Evolutionary conservation across 2,797 vertebrate genomes (phyloP), one percentile per base, ranked within the genome.

Genomic region (Tokudaia tokunoshimensis): DNA sequence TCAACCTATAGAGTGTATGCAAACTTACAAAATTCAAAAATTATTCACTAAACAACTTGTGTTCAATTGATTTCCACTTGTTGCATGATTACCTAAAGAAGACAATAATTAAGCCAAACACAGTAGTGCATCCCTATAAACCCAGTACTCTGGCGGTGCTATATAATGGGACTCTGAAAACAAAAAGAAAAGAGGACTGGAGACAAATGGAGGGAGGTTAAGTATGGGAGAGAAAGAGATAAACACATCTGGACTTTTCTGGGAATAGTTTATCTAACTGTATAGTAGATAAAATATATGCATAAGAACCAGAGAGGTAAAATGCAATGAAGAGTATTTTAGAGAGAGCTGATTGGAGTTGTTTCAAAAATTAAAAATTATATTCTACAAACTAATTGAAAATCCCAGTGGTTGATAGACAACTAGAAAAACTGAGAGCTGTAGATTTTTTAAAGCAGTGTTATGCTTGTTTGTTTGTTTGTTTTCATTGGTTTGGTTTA

Each of bases 21-120:
- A 91, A 94, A 75, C 6, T 80, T 80, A 55, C 10, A n/a, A 86
- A 92, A 89, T 81, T 89, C n/a, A 92, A 72, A 14, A 89, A 82
- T n/a, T 76, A 63, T 57, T 95, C 52, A 72, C 29, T 29, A 52
- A 81, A 81, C 52, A 89, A 88, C 47, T 59, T 72, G 10, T 76
- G n/a, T 12, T 83, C 41, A 88, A 63, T 91, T 84, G 10, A 61
- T 47, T 93, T 10, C 41, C 95, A 75, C 13, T 26, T 80, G 26
- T 24, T 75, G 29, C 26, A 6, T 5, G 7, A 59, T 86, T 85
- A 34, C 50, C 67, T 76, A 34, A 91, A 84, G 37, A 94, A 89
- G 29, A 81, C 6, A 67, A 7, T 83, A 29, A 85, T 50, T 50
- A 67, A 67, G 15, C 5, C 44, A 65, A 85, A 11, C 2, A 26